Evolutionary conservation across 2,113 vertebrate species (phyloP).

Genomic region (Gobius niger): DNA sequence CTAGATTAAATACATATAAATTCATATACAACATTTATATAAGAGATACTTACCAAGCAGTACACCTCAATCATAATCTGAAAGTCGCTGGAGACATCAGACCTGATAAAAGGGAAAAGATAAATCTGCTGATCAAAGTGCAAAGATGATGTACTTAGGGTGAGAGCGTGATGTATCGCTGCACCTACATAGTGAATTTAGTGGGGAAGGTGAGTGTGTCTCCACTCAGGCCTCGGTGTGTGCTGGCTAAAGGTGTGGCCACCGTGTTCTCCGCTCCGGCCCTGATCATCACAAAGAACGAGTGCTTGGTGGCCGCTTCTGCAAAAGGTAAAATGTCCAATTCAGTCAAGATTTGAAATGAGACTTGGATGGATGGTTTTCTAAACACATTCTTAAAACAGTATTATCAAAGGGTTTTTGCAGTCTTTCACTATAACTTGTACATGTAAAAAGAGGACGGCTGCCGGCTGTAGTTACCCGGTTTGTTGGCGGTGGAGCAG

Average conservation of each 20-base stretch:
- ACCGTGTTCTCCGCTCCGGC: constrained; percentile 88
- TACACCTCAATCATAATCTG: constrained; percentile 90
- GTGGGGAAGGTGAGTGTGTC: constrained; percentile 90
- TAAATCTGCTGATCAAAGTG: neutral
- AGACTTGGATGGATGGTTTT: no score
- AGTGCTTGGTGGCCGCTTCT: constrained; percentile 87
- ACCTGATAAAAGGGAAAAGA: constrained; percentile 66
- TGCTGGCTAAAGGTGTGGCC: constrained; percentile 87
- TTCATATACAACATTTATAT: neutral
- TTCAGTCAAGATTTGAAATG: no score
- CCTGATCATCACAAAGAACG: constrained; percentile 88
- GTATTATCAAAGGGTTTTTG: no score
- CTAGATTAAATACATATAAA: neutral
- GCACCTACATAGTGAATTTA: constrained; percentile 86
- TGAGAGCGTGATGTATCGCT: no score
- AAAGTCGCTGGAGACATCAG: constrained; percentile 89
- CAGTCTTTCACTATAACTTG: no score
- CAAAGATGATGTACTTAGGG: neutral
- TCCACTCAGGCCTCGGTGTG: constrained; percentile 83
- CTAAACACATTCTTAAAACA: no score
- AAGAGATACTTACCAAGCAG: constrained; percentile 82
- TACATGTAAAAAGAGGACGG: no score
- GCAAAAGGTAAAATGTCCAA: neutral
- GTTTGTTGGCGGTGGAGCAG: constrained; percentile 84
- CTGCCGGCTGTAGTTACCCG: constrained; percentile 73